These are phyloP conservation scores for Poeciliopsis occidentalis DNA, from an alignment of 2,113 vertebrate species.

Conservation along the genomic window DNA sequence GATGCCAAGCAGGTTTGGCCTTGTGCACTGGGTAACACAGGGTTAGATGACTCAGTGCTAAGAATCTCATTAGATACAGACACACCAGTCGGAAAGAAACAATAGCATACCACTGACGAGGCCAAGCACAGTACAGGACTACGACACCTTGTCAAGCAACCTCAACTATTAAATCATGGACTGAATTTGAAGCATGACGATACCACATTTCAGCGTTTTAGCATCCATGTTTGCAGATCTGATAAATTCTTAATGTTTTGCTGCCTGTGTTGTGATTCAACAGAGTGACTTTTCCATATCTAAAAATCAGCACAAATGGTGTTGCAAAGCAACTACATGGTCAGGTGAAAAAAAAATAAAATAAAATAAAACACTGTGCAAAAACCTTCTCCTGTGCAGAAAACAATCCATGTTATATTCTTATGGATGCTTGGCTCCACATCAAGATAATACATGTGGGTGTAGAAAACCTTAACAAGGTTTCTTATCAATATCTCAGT, in stretches of 20 bases:
- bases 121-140: slow-evolving; percentile 4
- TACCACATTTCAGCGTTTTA: neutral
- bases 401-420: neutral
- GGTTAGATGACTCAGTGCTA: slow-evolving; percentile 31
- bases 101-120: slow-evolving; percentile 16
- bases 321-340: neutral
- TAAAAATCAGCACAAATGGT: slow-evolving; percentile 28
- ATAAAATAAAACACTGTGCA: neutral
- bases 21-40: slow-evolving; percentile 13
- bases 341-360: slow-evolving; percentile 11
- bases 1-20: slow-evolving; percentile 21
- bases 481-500: neutral
- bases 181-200: neutral
- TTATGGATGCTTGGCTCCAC: slow-evolving; percentile 9
- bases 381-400: neutral
- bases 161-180: neutral
- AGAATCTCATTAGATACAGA: slow-evolving; percentile 45
- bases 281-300: neutral
- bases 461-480: neutral
- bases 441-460: neutral
- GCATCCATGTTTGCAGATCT: slow-evolving; percentile 8
- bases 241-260: slow-evolving; percentile 1
- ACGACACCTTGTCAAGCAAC: neutral
- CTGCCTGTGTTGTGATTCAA: slow-evolving; percentile 14
- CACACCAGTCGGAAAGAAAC: slow-evolving; percentile 18